phyloP scores from a whole-genome alignment of 2,797 vertebrate species.

The Carduelis carduelis region DNA sequence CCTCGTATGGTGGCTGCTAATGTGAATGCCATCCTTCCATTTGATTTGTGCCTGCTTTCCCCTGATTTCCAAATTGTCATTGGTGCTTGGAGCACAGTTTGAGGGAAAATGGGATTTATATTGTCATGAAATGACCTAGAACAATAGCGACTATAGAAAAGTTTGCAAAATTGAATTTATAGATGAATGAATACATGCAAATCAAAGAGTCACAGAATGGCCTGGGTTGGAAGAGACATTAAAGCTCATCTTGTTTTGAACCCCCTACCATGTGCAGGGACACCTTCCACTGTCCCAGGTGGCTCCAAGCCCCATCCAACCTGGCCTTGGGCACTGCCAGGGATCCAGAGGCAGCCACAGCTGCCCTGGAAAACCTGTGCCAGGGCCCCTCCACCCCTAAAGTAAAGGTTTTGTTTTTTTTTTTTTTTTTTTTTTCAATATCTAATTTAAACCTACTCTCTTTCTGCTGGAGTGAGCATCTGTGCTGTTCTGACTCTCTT shows the following conservation, averaged over 20 bases:
- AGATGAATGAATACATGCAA: not conserved
- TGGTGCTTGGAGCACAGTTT: not conserved
- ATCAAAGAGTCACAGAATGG: not conserved
- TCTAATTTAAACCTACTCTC: not conserved
- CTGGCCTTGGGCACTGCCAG: not conserved
- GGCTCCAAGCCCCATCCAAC: fast-evolving
- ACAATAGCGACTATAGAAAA: not conserved
- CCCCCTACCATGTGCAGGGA: not conserved
- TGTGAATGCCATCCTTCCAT: not conserved
- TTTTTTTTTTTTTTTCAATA: not conserved
- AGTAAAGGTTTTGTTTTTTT: not conserved
- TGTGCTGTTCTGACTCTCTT: not conserved
- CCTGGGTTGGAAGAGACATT: not conserved
- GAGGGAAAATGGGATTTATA: not conserved
- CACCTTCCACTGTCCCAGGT: fast-evolving
- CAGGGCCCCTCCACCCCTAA: fast-evolving
- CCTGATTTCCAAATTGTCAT: not conserved
- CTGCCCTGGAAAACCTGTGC: fast-evolving
- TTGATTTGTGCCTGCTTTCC: not conserved
- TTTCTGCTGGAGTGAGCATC: not conserved
- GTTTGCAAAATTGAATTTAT: not conserved
- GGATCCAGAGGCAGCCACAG: not conserved
- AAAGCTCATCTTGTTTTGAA: not conserved
- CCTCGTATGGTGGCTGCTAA: not conserved
- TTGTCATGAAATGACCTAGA: not conserved